Evolutionary conservation across 1,140 invertebrate species (phyloP), one percentile per base, ranked within the genome.

Genomic region (Drosophila varians): DNA sequence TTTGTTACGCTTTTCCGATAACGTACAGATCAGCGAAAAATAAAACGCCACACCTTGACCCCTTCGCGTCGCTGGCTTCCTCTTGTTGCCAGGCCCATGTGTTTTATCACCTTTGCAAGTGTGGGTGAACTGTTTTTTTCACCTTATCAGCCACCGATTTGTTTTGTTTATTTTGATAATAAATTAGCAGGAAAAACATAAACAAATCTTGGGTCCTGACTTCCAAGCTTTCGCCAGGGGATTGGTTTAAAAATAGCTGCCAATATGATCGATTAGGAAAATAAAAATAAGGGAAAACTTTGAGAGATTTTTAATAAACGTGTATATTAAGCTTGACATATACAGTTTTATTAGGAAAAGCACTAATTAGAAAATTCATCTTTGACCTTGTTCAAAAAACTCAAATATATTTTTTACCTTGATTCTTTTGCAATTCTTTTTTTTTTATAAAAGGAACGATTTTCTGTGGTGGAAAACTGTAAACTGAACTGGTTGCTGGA

Each of bases 161-260:
- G 18, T 48, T 70, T 49, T 74, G 70, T 64, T 74, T 73, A 74
- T 73, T 49, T 74, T 64, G 57, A 73, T 73, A 62, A 49, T 36
- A 54, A 73, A 64, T 74, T 74, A 64, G 68, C 43, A 40, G 42
- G 68, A 14, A 53, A 71, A 71, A 70, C 66, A 71, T 72, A 72
- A 72, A 72, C 69, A 55, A 74, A 74, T 74, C 52, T 6, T 14
- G 11, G 45, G 70, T 55, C 31, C 48, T 31, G 58, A 62, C 58
- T 57, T 34, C 28, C 11, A 58, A 25, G 14, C 31, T 19, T 19
- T 28, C 23, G 45, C 25, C 46, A 49, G 31, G 25, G 14, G 25
- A 23, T 23, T 5, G 9, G 7, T 3, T 28, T 65, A 65, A 31
- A 23, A 34, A 34, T 66, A 64, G 25, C 6, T 6, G 4, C 9